Conservation (phyloP, 1,140 invertebrate species). For the Acromyrmex echinatior region DNA sequence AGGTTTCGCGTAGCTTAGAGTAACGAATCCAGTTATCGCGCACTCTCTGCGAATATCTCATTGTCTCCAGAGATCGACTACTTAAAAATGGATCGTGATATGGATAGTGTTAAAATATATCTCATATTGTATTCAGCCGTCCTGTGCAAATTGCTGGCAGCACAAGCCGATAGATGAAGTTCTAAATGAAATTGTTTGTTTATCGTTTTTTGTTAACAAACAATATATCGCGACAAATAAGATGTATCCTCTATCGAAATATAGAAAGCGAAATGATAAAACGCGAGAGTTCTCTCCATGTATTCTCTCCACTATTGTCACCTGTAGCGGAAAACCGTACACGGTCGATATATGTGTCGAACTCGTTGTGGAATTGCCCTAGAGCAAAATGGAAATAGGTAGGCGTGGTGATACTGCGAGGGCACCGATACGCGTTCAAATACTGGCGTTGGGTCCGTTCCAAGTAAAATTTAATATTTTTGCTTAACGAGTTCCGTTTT, state of each 20-base stretch:
- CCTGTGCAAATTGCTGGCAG: neutral
- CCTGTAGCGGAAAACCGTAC: slow-evolving; percentile 12
- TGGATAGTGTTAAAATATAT: neutral
- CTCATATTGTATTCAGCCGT: neutral
- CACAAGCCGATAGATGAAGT: neutral
- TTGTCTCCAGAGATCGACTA: slow-evolving; percentile 33
- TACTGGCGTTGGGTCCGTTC: slow-evolving; percentile 80
- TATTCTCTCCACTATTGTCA: neutral
- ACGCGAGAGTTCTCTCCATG: neutral
- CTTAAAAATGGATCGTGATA: slow-evolving; percentile 26
- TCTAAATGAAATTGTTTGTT: neutral
- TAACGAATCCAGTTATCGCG: slow-evolving; percentile 32
- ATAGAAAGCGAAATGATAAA: neutral
- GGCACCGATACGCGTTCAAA: slow-evolving; percentile 79
- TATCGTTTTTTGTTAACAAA: neutral
- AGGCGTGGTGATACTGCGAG: slow-evolving; percentile 59
- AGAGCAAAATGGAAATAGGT: slow-evolving; percentile 57
- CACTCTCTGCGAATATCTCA: neutral
- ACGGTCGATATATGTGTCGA: neutral
- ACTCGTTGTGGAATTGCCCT: slow-evolving; percentile 51
- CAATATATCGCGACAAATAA: neutral
- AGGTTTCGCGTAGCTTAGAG: slow-evolving; percentile 61
- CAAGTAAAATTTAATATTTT: slow-evolving; percentile 84
- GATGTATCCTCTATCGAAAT: neutral
- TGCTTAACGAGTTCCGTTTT: slow-evolving; percentile 83